A percentile compares a stretch with the other conserved stretches of the same genome.
Evolutionary conservation across 1,140 invertebrate species (phyloP).

Genomic region (Bilobella aurantiaca): DNA sequence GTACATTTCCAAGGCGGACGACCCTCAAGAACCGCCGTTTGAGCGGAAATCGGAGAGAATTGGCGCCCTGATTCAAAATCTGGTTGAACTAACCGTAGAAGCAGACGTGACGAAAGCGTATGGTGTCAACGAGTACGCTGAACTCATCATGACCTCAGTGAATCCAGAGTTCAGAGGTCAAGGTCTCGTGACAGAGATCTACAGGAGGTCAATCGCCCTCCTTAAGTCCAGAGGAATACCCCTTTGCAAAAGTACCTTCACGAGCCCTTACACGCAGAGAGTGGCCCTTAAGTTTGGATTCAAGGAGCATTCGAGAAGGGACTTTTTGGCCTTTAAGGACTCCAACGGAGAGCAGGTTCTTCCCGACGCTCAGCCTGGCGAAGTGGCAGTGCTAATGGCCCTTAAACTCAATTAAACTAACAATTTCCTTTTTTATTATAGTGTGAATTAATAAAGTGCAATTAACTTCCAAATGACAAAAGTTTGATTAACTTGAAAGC

Average conservation of each 20-base stretch:
- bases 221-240: slow-evolving; percentile 10
- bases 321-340: background rate
- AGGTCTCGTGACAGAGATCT: slow-evolving; percentile 26
- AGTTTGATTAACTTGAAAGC: too few species aligned
- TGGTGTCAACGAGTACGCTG: slow-evolving; percentile 16
- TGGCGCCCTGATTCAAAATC: background rate
- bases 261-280: slow-evolving; percentile 15
- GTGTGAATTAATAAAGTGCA: too few species aligned
- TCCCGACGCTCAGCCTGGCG: slow-evolving; percentile 4
- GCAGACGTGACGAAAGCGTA: slow-evolving; percentile 16
- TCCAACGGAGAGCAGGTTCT: slow-evolving; percentile 1
- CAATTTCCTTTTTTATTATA: too few species aligned
- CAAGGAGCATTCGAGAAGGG: slow-evolving; percentile 3
- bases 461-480: too few species aligned
- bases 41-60: background rate
- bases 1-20: background rate
- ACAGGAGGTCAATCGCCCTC: slow-evolving; percentile 20
- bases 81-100: background rate
- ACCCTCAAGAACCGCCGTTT: background rate
- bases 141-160: slow-evolving; percentile 21
- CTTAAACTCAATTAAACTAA: too few species aligned
- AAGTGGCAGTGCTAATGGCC: slow-evolving; percentile 8
- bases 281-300: slow-evolving; percentile 16
- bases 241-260: slow-evolving; percentile 7
- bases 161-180: slow-evolving; percentile 19